These are phyloP conservation scores for Ceratothoa steindachneri DNA, from an alignment of 2,888 invertebrate species.

Conservation along the genomic window DNA sequence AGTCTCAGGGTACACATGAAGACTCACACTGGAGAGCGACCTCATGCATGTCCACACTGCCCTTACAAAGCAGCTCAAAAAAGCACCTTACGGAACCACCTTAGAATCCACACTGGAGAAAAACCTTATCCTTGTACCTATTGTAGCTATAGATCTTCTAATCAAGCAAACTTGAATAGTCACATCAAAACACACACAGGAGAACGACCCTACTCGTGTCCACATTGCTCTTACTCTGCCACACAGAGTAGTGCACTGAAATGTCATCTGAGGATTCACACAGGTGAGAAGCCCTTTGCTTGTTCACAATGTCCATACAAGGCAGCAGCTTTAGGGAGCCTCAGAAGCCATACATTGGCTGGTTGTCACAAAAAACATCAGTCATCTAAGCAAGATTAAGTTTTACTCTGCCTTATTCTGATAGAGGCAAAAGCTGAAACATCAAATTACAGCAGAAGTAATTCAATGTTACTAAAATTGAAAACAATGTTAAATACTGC, in stretches of 20 bases:
- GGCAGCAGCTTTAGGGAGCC: constrained; percentile 10
- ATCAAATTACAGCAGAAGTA: too few species aligned
- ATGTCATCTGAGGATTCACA: constrained; percentile 25
- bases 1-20: constrained; percentile 14
- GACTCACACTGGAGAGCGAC: constrained; percentile 8
- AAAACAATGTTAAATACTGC: too few species aligned
- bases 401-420: too few species aligned
- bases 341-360: constrained; percentile 1
- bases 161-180: constrained; percentile 1
- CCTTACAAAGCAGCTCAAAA: constrained; percentile 31
- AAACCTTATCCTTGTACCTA: constrained; percentile 33
- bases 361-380: too few species aligned
- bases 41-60: constrained; percentile 5
- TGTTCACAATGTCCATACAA: constrained; percentile 25
- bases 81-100: constrained; percentile 31
- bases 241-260: constrained; percentile 30
- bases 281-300: constrained; percentile 30
- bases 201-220: constrained; percentile 30
- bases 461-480: too few species aligned
- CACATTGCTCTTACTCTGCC: constrained; percentile 29
- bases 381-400: too few species aligned
- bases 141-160: neutral
- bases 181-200: constrained; percentile 26
- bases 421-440: too few species aligned
- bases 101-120: constrained; percentile 42